Conservation (phyloP, 2,888 invertebrate genomes). For the Plagiodera versicolora region DNA sequence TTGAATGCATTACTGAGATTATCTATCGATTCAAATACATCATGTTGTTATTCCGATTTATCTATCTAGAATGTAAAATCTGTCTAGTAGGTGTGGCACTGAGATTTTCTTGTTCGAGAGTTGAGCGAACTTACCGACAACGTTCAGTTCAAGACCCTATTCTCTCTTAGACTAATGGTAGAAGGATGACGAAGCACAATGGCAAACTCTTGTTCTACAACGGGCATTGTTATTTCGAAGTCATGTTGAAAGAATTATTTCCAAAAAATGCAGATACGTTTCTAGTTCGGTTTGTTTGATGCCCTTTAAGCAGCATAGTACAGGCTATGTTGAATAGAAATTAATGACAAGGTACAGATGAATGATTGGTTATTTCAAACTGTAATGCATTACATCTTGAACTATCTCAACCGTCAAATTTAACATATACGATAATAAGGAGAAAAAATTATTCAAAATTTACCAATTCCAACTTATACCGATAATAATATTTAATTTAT, state of each 20-base stretch:
- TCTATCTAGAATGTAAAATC: constrained; percentile 30
- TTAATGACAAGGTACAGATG: no score
- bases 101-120: constrained; percentile 21
- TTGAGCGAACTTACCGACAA: constrained; percentile 23
- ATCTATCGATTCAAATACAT: constrained; percentile 22
- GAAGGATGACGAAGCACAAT: constrained; percentile 1
- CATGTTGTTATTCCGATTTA: constrained; percentile 29
- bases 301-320: no score
- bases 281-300: no score
- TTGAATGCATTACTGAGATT: constrained; percentile 14
- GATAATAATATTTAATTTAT: no score
- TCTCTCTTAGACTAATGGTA: constrained; percentile 5
- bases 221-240: constrained; percentile 5
- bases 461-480: no score
- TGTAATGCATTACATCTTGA: no score
- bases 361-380: no score
- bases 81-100: constrained; percentile 25
- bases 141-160: background rate
- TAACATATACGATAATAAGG: no score
- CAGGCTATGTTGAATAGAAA: no score
- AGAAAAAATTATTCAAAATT: no score
- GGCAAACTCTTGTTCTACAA: background rate
- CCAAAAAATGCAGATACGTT: no score
- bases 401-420: no score
- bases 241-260: background rate